phyloP scores from a whole-genome alignment of 1,140 invertebrate genomes.

The Cyrtorhinus lividipennis region DNA sequence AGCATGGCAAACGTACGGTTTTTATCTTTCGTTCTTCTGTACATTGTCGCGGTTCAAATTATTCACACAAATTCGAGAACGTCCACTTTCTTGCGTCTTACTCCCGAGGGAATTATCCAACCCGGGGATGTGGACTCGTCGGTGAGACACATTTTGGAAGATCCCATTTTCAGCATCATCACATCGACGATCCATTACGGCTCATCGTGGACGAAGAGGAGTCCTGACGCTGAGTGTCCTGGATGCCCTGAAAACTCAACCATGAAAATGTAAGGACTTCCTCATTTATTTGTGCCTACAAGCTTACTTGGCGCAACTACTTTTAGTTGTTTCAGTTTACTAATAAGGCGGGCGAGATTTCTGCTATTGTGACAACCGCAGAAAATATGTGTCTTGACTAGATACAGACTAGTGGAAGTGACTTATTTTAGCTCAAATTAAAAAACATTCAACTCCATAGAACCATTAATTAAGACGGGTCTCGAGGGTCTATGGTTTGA shows the following conservation, averaged over 20 bases:
- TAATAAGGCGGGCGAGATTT: too few species aligned
- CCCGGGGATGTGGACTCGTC: slow-evolving; percentile 25
- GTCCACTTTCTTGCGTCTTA: slow-evolving; percentile 57
- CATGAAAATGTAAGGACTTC: slow-evolving; percentile 22
- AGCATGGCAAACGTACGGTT: slow-evolving; percentile 23
- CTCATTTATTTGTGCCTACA: not conserved
- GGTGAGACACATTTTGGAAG: slow-evolving; percentile 35
- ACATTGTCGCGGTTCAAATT: slow-evolving; percentile 43
- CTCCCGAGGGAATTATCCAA: slow-evolving; percentile 42
- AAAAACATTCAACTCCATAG: too few species aligned
- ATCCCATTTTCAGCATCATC: slow-evolving; percentile 47
- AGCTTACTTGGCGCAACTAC: too few species aligned
- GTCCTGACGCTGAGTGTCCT: slow-evolving; percentile 38
- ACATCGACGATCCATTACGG: slow-evolving; percentile 45
- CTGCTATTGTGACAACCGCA: too few species aligned
- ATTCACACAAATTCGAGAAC: slow-evolving; percentile 53
- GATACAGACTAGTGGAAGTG: too few species aligned
- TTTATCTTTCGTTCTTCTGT: slow-evolving; percentile 24
- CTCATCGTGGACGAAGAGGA: slow-evolving; percentile 42
- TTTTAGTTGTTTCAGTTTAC: too few species aligned
- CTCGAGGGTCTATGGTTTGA: too few species aligned
- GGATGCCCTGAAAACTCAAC: slow-evolving; percentile 34
- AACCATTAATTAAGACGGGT: too few species aligned
- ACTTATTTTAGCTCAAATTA: too few species aligned
- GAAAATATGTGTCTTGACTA: too few species aligned